These are phyloP conservation scores for Fissipunctia ypsillon DNA, from an alignment of 2,888 invertebrate species.

Conservation along the genomic window DNA sequence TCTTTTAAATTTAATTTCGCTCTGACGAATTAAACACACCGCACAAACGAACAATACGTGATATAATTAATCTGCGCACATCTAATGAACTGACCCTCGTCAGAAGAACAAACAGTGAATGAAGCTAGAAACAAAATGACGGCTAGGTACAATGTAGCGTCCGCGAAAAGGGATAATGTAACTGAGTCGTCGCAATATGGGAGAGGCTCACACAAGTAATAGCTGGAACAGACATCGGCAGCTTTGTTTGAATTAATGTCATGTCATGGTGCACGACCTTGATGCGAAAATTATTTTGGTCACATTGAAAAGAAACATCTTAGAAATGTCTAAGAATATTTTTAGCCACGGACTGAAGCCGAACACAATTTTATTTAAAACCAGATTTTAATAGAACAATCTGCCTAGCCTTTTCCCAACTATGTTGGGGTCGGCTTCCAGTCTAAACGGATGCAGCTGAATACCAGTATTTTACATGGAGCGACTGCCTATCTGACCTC, in stretches of 20 bases:
- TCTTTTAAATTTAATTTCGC: conserved; percentile 41
- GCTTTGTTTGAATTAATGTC: conserved; percentile 76
- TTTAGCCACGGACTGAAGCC: too few relatives aligned
- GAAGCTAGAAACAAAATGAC: conserved; percentile 59
- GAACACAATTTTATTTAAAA: not conserved
- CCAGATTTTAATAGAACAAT: too few relatives aligned
- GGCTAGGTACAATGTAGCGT: conserved; percentile 71
- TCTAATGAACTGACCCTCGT: conserved; percentile 63
- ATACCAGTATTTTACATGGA: too few relatives aligned
- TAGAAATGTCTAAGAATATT: not conserved
- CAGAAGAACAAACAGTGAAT: conserved; percentile 55
- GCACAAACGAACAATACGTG: conserved; percentile 51
- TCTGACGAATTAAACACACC: conserved; percentile 30
- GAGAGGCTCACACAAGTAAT: conserved; percentile 75
- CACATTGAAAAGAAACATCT: not conserved
- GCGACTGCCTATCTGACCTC: too few relatives aligned
- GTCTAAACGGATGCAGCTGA: too few relatives aligned
- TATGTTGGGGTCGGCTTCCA: too few relatives aligned
- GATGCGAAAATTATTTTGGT: not conserved
- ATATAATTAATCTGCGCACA: conserved; percentile 60
- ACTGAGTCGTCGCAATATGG: conserved; percentile 81
- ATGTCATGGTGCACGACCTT: conserved; percentile 53
- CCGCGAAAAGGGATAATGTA: conserved; percentile 82
- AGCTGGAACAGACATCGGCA: conserved; percentile 69
- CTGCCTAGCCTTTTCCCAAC: too few relatives aligned